These are phyloP conservation scores for Macquaria ambigua DNA, from an alignment of 2,113 vertebrate species.

Conservation along the genomic window DNA sequence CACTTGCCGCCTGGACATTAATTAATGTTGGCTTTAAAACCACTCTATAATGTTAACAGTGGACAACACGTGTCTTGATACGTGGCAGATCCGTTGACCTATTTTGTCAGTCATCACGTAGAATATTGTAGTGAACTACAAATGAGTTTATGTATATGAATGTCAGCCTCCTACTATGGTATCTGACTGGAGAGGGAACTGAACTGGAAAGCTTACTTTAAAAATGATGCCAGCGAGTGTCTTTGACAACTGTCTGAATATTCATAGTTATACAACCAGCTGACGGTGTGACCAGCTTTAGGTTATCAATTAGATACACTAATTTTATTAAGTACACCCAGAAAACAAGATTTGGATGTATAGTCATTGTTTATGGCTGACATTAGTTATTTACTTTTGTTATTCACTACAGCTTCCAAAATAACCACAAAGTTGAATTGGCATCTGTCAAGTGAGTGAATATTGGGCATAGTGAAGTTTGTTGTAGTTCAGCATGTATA, in stretches of 20 bases:
- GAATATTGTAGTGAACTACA: not conserved
- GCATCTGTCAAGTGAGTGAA: not conserved
- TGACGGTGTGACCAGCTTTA: not conserved
- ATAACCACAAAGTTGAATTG: not conserved
- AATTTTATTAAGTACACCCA: not conserved
- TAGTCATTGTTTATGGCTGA: not conserved
- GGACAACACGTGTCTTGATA: not conserved
- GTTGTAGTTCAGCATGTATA: too few relatives aligned
- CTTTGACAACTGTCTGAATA: not conserved
- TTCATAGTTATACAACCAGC: not conserved
- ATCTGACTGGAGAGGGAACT: not conserved
- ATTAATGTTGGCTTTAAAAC: not conserved
- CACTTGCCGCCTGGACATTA: constrained; percentile 10
- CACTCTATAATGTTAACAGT: not conserved
- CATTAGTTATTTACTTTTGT: not conserved
- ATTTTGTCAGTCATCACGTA: not conserved
- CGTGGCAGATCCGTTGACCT: not conserved
- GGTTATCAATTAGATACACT: not conserved
- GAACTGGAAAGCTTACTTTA: not conserved
- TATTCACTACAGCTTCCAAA: not conserved
- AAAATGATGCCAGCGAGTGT: not conserved
- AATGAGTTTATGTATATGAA: not conserved
- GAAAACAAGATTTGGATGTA: not conserved
- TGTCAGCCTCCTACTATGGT: not conserved
- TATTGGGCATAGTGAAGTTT: not conserved